Evolutionary conservation across 2,888 invertebrate species (phyloP).

Genomic region (Euclidia mi): DNA sequence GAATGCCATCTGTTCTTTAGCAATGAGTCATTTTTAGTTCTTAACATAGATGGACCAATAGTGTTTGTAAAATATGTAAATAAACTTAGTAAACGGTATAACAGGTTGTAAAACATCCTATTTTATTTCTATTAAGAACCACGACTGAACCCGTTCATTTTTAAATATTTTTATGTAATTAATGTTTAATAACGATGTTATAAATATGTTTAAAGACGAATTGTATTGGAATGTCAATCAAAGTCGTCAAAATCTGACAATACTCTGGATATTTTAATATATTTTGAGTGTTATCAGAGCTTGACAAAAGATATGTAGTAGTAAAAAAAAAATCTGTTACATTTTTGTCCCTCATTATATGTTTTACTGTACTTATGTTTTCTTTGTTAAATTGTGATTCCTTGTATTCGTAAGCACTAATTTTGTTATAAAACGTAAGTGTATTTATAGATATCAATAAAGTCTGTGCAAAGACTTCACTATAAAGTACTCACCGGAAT

Average conservation of each 20-base stretch:
- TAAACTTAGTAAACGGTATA: constrained; percentile 78
- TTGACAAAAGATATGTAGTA: not conserved
- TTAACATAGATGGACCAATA: constrained; percentile 88
- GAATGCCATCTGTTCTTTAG: constrained; percentile 31
- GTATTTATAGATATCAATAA: constrained; percentile 71
- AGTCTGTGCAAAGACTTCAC: constrained; percentile 75
- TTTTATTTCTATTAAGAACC: constrained; percentile 61
- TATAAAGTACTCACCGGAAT: constrained; percentile 75
- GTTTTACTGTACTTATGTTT: not conserved
- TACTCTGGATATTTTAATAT: too few relatives aligned
- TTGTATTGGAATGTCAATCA: not conserved
- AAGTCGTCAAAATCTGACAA: too few relatives aligned
- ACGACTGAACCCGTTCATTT: constrained; percentile 66
- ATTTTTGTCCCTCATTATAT: not conserved
- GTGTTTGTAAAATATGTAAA: constrained; percentile 88
- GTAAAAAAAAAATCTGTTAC: not conserved
- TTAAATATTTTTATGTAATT: constrained; percentile 4
- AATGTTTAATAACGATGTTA: too few relatives aligned
- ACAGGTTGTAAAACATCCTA: constrained; percentile 76
- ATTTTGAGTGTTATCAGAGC: not conserved
- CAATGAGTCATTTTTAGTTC: constrained; percentile 59
- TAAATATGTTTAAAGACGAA: not conserved
- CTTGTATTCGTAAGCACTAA: constrained; percentile 48
- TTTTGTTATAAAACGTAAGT: constrained; percentile 63
- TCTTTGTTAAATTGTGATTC: constrained; percentile 26